phyloP scores from a whole-genome alignment of 1,140 invertebrate genomes.

The Drosophila jambulina region DNA sequence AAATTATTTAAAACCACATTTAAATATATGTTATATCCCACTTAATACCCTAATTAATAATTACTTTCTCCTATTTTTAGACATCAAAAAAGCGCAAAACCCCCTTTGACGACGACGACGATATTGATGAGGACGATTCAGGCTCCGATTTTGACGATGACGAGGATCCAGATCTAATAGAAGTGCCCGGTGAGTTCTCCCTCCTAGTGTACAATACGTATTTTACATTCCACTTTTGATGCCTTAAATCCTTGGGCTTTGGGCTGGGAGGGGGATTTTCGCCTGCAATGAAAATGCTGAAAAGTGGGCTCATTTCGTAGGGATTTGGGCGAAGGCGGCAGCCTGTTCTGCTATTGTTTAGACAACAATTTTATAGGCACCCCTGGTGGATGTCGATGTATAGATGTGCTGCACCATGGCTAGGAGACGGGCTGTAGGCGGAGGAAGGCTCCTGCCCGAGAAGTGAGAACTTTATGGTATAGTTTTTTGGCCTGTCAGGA shows the following conservation, averaged over 20 bases:
- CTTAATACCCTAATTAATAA: background rate
- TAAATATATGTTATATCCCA: background rate
- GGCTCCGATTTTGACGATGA: constrained; percentile 94
- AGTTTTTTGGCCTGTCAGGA: constrained; percentile 13
- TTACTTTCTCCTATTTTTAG: constrained; percentile 27
- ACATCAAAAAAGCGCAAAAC: constrained; percentile 76
- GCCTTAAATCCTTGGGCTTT: background rate
- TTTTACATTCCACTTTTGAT: background rate
- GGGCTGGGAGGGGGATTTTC: background rate
- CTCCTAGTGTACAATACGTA: background rate
- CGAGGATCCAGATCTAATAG: constrained; percentile 95
- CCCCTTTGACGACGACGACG: constrained; percentile 67
- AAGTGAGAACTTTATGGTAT: constrained; percentile 14
- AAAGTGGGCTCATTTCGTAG: constrained; percentile 25
- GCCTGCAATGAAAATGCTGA: constrained; percentile 17
- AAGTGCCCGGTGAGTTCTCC: constrained; percentile 90
- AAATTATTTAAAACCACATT: background rate
- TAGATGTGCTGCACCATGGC: background rate
- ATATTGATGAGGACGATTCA: constrained; percentile 88
- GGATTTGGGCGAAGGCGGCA: constrained; percentile 10
- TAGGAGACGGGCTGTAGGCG: background rate
- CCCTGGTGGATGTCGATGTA: constrained; percentile 7
- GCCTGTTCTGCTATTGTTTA: constrained; percentile 28
- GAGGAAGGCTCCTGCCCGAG: background rate
- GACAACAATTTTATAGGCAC: constrained; percentile 35